These are phyloP conservation scores for Psilopsiagon aymara DNA, from an alignment of 2,113 vertebrate species.

Conservation along the genomic window DNA sequence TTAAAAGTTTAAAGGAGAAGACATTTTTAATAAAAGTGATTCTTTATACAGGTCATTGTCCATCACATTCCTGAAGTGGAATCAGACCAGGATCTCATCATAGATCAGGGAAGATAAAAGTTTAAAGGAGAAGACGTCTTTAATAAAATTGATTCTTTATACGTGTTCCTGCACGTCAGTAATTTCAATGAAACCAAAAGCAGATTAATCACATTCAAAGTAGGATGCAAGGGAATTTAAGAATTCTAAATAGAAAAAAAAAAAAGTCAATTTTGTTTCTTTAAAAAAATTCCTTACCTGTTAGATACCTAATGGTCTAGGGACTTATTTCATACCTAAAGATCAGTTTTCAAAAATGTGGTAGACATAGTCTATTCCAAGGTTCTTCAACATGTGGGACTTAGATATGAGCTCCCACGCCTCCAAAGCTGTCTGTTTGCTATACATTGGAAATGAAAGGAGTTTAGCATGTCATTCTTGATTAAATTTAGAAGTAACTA, in stretches of 20 bases:
- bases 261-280: not conserved
- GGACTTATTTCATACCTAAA: not conserved
- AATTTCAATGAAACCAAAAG: not conserved
- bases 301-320: not conserved
- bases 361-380: not conserved
- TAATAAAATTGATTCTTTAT: not conserved
- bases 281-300: not conserved
- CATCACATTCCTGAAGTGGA: not conserved
- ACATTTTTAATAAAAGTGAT: not conserved
- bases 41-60: not conserved
- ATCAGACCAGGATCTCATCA: not conserved
- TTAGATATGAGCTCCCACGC: not conserved
- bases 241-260: not conserved
- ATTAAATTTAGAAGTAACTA: slow-evolving; percentile 22
- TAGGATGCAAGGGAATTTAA: not conserved
- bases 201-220: not conserved
- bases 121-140: not conserved
- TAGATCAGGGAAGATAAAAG: not conserved
- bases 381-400: not conserved
- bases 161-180: not conserved
- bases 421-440: not conserved
- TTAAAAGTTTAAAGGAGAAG: not conserved
- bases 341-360: not conserved
- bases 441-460: not conserved
- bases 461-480: not conserved